A percentile compares a stretch with the other conserved stretches of the same genome.
Evolutionary conservation across 1,140 invertebrate genomes (phyloP).

Genomic region (Rhysida immarginata): DNA sequence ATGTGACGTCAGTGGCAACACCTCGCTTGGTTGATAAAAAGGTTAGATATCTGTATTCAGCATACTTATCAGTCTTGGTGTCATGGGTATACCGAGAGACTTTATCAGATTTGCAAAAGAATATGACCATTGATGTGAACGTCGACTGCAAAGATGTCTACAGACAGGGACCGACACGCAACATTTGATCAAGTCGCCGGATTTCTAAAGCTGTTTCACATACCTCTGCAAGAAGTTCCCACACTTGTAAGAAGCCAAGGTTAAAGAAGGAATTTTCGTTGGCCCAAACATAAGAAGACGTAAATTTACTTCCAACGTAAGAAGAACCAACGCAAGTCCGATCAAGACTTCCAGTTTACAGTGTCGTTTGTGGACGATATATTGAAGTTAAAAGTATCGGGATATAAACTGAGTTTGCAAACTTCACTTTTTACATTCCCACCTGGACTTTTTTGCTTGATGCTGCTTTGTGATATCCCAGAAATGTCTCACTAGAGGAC

Average conservation of each 20-base stretch:
- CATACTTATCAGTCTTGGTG: no score
- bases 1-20: no score
- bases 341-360: neutral
- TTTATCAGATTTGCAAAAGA: no score
- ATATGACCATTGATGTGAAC: no score
- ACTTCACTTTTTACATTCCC: neutral
- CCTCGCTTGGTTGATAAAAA: no score
- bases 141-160: no score
- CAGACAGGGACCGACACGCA: no score
- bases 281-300: neutral
- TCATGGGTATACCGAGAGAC: no score
- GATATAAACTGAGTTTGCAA: neutral
- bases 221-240: neutral
- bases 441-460: neutral
- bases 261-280: neutral
- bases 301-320: no score
- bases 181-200: neutral
- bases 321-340: no score
- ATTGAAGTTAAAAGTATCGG: neutral
- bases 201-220: neutral
- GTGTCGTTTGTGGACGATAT: neutral
- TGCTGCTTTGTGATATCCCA: no score
- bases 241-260: neutral
- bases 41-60: no score
- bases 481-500: neutral